Percentiles rank a stretch among this genome's conserved stretches.
Evolutionary conservation across 23 tunicate species (phyloP).

Genomic region (Trididemnum nubilum): DNA sequence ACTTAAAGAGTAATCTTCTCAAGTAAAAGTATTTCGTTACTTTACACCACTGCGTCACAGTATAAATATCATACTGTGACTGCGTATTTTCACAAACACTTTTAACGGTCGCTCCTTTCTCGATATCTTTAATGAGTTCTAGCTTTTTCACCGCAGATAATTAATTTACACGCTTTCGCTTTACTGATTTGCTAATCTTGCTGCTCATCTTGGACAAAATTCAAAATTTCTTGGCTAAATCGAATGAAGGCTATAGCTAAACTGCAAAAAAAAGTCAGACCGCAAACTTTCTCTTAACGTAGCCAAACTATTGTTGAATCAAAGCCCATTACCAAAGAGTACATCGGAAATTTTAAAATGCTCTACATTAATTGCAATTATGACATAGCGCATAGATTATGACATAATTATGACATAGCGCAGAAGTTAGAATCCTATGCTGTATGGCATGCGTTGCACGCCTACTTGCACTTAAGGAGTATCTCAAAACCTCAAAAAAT

Average conservation of each 20-base stretch:
- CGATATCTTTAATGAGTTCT: too few relatives aligned
- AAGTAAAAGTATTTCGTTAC: too few relatives aligned
- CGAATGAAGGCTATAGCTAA: conserved; percentile 1
- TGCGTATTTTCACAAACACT: too few relatives aligned
- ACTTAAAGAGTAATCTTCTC: too few relatives aligned
- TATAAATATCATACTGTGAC: too few relatives aligned
- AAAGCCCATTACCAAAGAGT: background rate
- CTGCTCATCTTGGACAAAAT: too few relatives aligned
- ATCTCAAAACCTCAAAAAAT: background rate
- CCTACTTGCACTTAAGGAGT: background rate
- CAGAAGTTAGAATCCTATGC: background rate
- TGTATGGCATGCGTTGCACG: conserved; percentile 3
- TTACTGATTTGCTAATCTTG: too few relatives aligned
- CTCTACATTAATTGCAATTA: background rate
- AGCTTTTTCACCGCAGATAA: too few relatives aligned
- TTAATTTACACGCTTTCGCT: too few relatives aligned
- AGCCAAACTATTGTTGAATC: background rate
- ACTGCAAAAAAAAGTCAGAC: background rate
- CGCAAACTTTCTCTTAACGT: background rate
- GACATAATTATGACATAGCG: background rate
- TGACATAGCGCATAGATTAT: background rate
- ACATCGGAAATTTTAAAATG: background rate
- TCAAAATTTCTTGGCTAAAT: too few relatives aligned
- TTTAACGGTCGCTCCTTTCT: too few relatives aligned
- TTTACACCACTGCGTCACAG: too few relatives aligned